Evolutionary conservation across 2,113 vertebrate species (phyloP).

Genomic region (Hiodon tergisus): DNA sequence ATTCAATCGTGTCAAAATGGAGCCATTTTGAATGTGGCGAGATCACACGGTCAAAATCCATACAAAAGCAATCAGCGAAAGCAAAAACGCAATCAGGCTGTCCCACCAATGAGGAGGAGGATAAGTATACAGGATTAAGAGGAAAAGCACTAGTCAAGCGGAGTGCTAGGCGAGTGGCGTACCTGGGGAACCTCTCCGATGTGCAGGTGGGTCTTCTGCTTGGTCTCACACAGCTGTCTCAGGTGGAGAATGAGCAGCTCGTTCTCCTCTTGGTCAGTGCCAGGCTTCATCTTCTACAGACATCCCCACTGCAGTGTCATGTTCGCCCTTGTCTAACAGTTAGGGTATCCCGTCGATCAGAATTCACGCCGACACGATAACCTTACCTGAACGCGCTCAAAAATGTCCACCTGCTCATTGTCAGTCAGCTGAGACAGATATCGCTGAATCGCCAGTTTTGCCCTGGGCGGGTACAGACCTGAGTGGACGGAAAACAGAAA

Average conservation of each 20-base stretch:
- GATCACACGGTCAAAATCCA: too few relatives aligned
- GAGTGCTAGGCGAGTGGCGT: background rate
- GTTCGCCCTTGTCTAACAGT: too few relatives aligned
- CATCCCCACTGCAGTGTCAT: too few relatives aligned
- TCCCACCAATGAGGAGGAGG: too few relatives aligned
- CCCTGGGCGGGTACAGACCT: conserved; percentile 96
- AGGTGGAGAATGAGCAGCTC: conserved; percentile 90
- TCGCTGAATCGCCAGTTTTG: conserved; percentile 92
- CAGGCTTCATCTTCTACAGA: conserved; percentile 83
- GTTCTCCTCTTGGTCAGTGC: conserved; percentile 90
- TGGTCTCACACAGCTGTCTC: conserved; percentile 83
- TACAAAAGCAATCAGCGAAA: too few relatives aligned
- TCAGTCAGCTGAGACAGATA: conserved; percentile 84
- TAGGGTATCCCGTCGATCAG: too few relatives aligned
- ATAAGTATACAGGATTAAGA: too few relatives aligned
- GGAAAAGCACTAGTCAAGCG: too few relatives aligned
- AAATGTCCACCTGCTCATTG: conserved; percentile 91
- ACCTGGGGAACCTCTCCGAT: conserved; percentile 81
- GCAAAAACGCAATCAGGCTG: too few relatives aligned
- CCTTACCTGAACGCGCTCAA: conserved; percentile 89
- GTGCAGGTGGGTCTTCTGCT: conserved; percentile 84
- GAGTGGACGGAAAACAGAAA: background rate
- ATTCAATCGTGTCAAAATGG: conserved; percentile 22
- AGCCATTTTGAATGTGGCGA: too few relatives aligned
- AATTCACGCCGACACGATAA: conserved; percentile 14